Evolutionary conservation across 2,888 invertebrate species (phyloP), one percentile per base, ranked within the genome.

Genomic region (Luffia ferchaultella): DNA sequence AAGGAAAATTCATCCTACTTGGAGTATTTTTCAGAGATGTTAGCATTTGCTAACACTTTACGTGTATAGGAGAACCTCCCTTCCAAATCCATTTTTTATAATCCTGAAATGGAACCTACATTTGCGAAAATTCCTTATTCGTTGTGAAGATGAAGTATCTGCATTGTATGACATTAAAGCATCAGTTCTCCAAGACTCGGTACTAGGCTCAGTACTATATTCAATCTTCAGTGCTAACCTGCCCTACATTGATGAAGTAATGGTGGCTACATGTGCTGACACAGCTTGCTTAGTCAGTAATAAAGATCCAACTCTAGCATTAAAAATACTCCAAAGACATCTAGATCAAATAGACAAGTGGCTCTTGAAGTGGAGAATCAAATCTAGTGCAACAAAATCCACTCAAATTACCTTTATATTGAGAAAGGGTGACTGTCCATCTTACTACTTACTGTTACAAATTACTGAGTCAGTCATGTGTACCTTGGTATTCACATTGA

Each of bases 331-430:
- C 3, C 30, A 30, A 30, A 30, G 5, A 30, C 30, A 30, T 30
- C 12, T 30, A 12, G 3, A 30, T 30, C 3, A 7, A 30, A 30
- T 30, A 7, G 30, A 30, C 3, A 30, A 30, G 12, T 30, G 30
- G 30, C n/a, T n/a, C 3, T 7, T 7, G 12, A 30, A 30, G 30
- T 30, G 30, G 30, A 30, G 12, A 30, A 30, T 30, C 12, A 30
- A 30, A 12, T 7, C 15, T 50, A 18, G 3, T 44, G 2, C 7
- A 40, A 16, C 46, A 30, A 16, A 19, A 18, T 43, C 20, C 17
- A 5, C 1, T 15, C 18, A 44, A 20, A 43, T 7, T 47, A 47
- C 16, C 46, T 49, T 54, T n/a, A n/a, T n/a, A n/a, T n/a, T n/a
- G n/a, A n/a, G n/a, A n/a, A n/a, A n/a, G n/a, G n/a, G n/a, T n/a